phyloP scores from a whole-genome alignment of 2,797 vertebrate genomes.

The Aeoliscus strigatus region DNA sequence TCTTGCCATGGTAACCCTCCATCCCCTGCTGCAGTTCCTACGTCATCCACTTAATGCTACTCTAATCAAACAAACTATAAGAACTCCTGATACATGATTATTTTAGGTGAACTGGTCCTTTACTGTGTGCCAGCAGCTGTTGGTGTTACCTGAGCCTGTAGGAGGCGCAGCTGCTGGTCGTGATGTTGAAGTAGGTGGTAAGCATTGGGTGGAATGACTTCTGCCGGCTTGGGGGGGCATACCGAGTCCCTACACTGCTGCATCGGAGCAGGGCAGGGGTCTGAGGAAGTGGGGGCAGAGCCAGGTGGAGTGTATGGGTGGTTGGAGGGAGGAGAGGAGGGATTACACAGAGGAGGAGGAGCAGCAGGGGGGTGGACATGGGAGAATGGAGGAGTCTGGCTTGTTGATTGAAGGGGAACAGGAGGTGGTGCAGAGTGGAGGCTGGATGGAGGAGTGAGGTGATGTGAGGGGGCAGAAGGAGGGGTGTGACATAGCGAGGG shows the following conservation, averaged over 20 bases:
- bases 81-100: no score
- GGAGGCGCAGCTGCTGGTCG: slow-evolving; percentile 87
- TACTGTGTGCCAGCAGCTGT: no score
- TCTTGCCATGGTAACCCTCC: not conserved
- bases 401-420: slow-evolving; percentile 28
- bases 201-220: slow-evolving; percentile 78
- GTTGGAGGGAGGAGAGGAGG: slow-evolving; percentile 38
- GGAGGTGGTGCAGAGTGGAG: not conserved
- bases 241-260: slow-evolving; percentile 32
- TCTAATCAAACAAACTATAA: no score
- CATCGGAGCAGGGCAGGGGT: slow-evolving; percentile 10
- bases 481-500: no score
- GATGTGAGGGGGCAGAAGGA: no score
- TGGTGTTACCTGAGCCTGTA: slow-evolving; percentile 86
- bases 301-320: slow-evolving; percentile 30
- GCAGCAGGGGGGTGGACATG: slow-evolving; percentile 12
- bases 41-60: no score
- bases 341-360: slow-evolving; percentile 4
- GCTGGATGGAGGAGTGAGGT: not conserved
- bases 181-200: slow-evolving; percentile 86
- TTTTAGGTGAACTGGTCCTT: no score
- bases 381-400: slow-evolving; percentile 36
- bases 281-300: slow-evolving; percentile 2
- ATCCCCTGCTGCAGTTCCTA: not conserved
- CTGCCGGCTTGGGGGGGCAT: slow-evolving; percentile 47